These are phyloP conservation scores for zebrafish (Danio rerio) DNA, from an alignment of 2,113 vertebrate species.

Conservation along the genomic window DNA sequence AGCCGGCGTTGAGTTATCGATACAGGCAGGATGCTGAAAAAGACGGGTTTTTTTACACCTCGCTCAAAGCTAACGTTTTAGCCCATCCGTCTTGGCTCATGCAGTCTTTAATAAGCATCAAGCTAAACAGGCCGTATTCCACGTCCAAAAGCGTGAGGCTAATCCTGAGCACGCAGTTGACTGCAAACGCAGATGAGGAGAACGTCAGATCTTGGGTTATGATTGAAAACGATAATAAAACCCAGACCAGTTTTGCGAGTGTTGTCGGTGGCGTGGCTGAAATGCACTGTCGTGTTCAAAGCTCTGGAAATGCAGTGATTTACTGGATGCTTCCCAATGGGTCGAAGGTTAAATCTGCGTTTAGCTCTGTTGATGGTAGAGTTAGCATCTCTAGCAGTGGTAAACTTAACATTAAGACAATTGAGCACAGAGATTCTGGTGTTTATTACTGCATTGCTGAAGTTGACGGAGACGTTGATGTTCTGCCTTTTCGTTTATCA, in stretches of 20 bases:
- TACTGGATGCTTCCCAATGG: slow-evolving; percentile 88
- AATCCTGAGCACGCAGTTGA: slow-evolving; percentile 74
- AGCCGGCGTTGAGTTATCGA: slow-evolving; percentile 74
- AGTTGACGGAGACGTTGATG: slow-evolving; percentile 77
- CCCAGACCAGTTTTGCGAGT: slow-evolving; percentile 63
- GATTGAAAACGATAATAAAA: slow-evolving; percentile 75
- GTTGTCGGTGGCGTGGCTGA: slow-evolving; percentile 75
- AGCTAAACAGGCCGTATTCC: slow-evolving; percentile 84
- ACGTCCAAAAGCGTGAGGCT: slow-evolving; percentile 81
- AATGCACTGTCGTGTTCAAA: slow-evolving; percentile 80
- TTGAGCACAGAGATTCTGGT: slow-evolving; percentile 79
- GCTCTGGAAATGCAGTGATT: slow-evolving; percentile 78
- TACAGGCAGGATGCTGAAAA: slow-evolving; percentile 84
- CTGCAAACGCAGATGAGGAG: slow-evolving; percentile 66
- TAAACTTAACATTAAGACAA: slow-evolving; percentile 73
- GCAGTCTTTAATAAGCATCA: slow-evolving; percentile 83
- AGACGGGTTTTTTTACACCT: slow-evolving; percentile 88
- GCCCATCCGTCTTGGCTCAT: slow-evolving; percentile 85
- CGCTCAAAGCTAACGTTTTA: slow-evolving; percentile 80
- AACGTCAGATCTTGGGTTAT: slow-evolving; percentile 82
- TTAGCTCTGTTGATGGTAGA: slow-evolving; percentile 67
- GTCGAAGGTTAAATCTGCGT: slow-evolving; percentile 74
- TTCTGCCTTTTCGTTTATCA: slow-evolving; percentile 73
- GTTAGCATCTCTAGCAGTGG: slow-evolving; percentile 74
- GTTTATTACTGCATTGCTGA: slow-evolving; percentile 84